These are phyloP conservation scores for Drymonia ruficornis DNA, from an alignment of 2,888 invertebrate genomes.

Conservation along the genomic window DNA sequence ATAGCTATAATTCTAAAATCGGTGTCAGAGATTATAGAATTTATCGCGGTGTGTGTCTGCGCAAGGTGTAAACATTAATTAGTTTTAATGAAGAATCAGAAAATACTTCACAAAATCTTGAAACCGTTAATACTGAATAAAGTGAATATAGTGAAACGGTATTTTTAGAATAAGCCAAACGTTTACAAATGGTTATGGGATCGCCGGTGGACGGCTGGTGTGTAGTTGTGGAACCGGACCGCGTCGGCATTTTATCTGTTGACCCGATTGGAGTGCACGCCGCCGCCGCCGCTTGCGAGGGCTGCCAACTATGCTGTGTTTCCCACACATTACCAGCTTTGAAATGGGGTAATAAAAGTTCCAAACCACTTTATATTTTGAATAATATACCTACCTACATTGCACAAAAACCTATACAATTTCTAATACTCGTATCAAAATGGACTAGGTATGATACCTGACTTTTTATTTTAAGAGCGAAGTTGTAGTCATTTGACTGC, in stretches of 20 bases:
- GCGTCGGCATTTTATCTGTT: conserved; percentile 40
- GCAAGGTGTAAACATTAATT: no score
- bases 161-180: conserved; percentile 28
- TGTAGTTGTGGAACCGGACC: conserved; percentile 36
- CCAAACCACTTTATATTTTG: no score
- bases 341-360: background rate
- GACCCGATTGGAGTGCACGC: conserved; percentile 47
- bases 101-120: background rate
- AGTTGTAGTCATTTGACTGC: no score
- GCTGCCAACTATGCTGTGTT: conserved; percentile 23
- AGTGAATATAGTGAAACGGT: conserved; percentile 29
- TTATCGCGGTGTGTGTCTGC: no score
- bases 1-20: no score
- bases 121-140: conserved; percentile 23
- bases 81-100: no score
- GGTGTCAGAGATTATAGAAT: no score
- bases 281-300: conserved; percentile 4
- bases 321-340: background rate
- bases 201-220: conserved; percentile 25
- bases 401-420: no score
- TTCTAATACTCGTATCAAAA: no score
- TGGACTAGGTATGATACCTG: no score
- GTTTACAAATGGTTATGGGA: conserved; percentile 29
- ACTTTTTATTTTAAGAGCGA: no score
- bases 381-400: no score